Conservation (phyloP, 2,797 vertebrate genomes). For the Paedocypris micromegethes region DNA sequence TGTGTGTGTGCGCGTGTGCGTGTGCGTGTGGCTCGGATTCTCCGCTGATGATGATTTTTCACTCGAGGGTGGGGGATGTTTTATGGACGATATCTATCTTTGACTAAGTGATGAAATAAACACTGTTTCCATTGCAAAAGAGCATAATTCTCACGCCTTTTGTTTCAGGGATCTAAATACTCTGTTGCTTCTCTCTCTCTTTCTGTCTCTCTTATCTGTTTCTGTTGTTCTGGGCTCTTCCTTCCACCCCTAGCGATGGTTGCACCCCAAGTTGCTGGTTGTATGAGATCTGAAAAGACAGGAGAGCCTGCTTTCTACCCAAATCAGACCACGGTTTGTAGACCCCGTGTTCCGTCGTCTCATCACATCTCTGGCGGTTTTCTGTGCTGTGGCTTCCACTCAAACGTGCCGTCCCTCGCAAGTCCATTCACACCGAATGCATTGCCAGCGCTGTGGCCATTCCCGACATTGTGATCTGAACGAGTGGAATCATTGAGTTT, state of each 20-base stretch:
- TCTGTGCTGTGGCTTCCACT: conserved; percentile 85
- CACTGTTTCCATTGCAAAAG: conserved; percentile 71
- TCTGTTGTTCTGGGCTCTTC: conserved; percentile 59
- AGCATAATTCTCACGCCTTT: conserved; percentile 63
- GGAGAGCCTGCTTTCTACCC: conserved; percentile 98
- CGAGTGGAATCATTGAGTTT: conserved; percentile 48
- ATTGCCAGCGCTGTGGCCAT: conserved; percentile 49
- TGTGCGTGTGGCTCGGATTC: conserved; percentile 65
- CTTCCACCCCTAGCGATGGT: conserved; percentile 88
- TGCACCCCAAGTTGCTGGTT: conserved; percentile 96
- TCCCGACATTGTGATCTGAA: conserved; percentile 42
- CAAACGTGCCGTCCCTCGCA: conserved; percentile 77
- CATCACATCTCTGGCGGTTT: conserved; percentile 78
- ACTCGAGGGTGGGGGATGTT: conserved; percentile 83
- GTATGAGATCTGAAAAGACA: conserved; percentile 99
- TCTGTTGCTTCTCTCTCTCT: conserved; percentile 83
- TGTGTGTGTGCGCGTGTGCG: conserved; percentile 55
- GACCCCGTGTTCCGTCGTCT: conserved; percentile 57
- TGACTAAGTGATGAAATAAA: conserved; percentile 74
- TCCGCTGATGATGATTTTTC: conserved; percentile 82
- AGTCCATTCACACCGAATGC: conserved; percentile 76
- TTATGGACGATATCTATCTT: conserved; percentile 90
- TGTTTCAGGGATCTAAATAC: conserved; percentile 83
- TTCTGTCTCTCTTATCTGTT: conserved; percentile 68
- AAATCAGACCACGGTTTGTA: conserved; percentile 99